Evolutionary conservation across 2,113 vertebrate species (phyloP).

Genomic region (Ctenodactylus gundi): DNA sequence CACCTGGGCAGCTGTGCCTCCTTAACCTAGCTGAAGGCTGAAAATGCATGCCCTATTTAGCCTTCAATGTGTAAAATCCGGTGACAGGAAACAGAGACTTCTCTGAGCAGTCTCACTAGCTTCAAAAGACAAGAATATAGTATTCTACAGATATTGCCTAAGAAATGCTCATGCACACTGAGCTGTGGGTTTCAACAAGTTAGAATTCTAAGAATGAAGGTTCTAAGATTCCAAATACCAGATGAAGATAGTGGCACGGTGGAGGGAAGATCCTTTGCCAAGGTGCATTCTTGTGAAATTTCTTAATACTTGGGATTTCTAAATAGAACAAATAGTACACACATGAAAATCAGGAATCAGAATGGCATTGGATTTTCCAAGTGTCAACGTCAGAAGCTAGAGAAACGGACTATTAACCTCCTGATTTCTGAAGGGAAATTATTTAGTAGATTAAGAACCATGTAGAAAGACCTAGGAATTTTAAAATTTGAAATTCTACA

Average conservation of each 20-base stretch:
- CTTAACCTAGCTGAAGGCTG: accelerated
- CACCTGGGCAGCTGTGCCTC: accelerated
- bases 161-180: neutral
- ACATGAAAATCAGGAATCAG: no score
- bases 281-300: neutral
- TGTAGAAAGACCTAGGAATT: neutral
- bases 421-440: neutral
- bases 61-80: neutral
- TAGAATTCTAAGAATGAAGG: neutral
- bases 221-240: neutral
- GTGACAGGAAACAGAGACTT: neutral
- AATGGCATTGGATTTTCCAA: neutral
- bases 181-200: neutral
- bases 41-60: neutral
- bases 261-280: neutral
- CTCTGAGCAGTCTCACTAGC: neutral
- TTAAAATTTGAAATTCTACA: neutral
- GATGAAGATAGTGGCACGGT: neutral
- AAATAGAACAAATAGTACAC: neutral
- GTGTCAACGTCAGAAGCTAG: neutral
- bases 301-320: no score
- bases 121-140: neutral
- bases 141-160: accelerated
- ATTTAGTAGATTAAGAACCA: neutral
- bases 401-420: neutral